Percentiles rank a stretch among this genome's conserved stretches.
Evolutionary conservation across 2,888 invertebrate species (phyloP).

Genomic region (Archips crataeganus): DNA sequence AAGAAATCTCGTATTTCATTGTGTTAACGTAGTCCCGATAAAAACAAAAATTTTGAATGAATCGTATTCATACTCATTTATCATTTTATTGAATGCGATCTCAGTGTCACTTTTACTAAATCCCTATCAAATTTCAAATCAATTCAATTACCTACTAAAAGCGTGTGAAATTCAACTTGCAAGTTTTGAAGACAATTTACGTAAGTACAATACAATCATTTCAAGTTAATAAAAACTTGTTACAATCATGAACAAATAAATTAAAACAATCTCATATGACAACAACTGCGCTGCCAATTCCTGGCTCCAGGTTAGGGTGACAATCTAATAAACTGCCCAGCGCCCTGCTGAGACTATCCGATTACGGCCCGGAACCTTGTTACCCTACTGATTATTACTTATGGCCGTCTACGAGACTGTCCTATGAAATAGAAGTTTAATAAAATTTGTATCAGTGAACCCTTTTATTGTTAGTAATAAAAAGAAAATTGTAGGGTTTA

Average conservation of each 20-base stretch:
- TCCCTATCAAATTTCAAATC: too few relatives aligned
- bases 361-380: constrained; percentile 79
- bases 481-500: constrained; percentile 33
- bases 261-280: constrained; percentile 20
- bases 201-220: too few relatives aligned
- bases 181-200: too few relatives aligned
- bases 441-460: constrained; percentile 37
- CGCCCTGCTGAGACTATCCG: constrained; percentile 79
- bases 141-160: too few relatives aligned
- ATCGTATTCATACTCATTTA: too few relatives aligned
- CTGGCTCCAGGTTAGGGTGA: constrained; percentile 76
- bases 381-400: constrained; percentile 83
- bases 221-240: too few relatives aligned
- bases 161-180: too few relatives aligned
- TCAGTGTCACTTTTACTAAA: too few relatives aligned
- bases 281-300: constrained; percentile 39
- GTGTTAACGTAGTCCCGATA: too few relatives aligned
- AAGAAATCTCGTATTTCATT: too few relatives aligned
- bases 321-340: constrained; percentile 82
- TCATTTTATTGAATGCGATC: too few relatives aligned
- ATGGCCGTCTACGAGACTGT: constrained; percentile 63
- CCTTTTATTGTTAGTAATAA: constrained; percentile 35
- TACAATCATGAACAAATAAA: background rate
- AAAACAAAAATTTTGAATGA: too few relatives aligned
- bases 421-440: constrained; percentile 38